These are phyloP conservation scores for Tetranychus piercei DNA, from an alignment of 2,888 invertebrate species.

Conservation along the genomic window DNA sequence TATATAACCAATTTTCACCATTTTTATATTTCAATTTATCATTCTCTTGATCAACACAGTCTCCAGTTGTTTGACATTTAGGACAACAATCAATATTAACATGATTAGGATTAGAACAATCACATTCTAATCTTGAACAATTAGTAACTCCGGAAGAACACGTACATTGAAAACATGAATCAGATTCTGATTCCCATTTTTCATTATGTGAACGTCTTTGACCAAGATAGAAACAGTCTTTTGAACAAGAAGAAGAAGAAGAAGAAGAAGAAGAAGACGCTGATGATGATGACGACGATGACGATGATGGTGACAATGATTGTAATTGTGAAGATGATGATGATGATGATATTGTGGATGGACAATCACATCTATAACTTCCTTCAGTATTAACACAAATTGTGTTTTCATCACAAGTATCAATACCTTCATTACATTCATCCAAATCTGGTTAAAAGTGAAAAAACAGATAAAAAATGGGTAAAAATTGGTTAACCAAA, in stretches of 20 bases:
- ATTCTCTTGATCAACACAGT: slow-evolving; percentile 60
- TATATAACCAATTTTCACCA: slow-evolving; percentile 71
- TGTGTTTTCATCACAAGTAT: slow-evolving; percentile 60
- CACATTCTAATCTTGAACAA: slow-evolving; percentile 50
- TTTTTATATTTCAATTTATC: slow-evolving; percentile 53
- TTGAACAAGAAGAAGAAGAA: not conserved
- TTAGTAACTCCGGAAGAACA: slow-evolving; percentile 36
- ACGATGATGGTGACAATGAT: not conserved
- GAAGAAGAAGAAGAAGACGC: not conserved
- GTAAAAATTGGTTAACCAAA: too few species aligned
- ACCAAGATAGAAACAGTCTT: not conserved
- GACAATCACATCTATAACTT: slow-evolving; percentile 55
- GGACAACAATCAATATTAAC: slow-evolving; percentile 49
- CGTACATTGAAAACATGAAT: slow-evolving; percentile 30
- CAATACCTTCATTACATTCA: slow-evolving; percentile 54
- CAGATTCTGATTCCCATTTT: slow-evolving; percentile 13
- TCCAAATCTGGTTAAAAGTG: slow-evolving; percentile 48
- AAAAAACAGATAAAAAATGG: slow-evolving; percentile 25
- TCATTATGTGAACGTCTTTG: not conserved
- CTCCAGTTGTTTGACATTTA: slow-evolving; percentile 50
- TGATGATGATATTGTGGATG: not conserved
- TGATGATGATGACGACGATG: not conserved
- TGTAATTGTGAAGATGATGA: not conserved
- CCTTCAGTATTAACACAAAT: slow-evolving; percentile 61
- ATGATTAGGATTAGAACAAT: slow-evolving; percentile 36